A percentile compares a stretch with the other conserved stretches of the same genome.
Conservation (phyloP, 2,888 invertebrate species). For the Galerucella pusilla region DNA sequence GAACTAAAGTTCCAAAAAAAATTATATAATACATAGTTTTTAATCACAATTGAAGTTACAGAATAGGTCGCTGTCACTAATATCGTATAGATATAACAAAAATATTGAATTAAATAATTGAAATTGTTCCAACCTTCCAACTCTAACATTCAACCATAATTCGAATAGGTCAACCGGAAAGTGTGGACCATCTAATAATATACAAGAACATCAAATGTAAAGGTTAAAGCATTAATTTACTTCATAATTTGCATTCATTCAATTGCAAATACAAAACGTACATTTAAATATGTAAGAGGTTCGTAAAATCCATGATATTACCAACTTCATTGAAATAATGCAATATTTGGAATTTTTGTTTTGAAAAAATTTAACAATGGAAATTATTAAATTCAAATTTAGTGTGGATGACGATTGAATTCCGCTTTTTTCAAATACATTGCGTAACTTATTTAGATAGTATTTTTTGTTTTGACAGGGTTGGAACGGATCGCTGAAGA, state of each 20-base stretch:
- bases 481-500: constrained; percentile 96
- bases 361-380: not conserved
- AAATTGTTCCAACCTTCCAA: not conserved
- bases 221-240: constrained; percentile 9
- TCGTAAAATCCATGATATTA: not conserved
- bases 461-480: constrained; percentile 69
- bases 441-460: not conserved
- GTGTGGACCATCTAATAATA: not conserved
- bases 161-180: constrained; percentile 12
- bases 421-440: not conserved
- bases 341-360: not conserved
- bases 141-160: not conserved
- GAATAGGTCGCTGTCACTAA: too few species aligned
- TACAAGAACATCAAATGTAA: not conserved
- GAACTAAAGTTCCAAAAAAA: too few species aligned
- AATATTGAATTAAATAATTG: not conserved
- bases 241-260: constrained; percentile 4
- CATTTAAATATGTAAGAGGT: not conserved
- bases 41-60: too few species aligned
- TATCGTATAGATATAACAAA: not conserved
- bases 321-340: not conserved
- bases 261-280: not conserved
- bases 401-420: not conserved
- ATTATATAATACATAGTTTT: too few species aligned
- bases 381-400: not conserved